Base-by-base conservation (phyloP, 2,888 invertebrate species). In the Phengaris alcon region DNA sequence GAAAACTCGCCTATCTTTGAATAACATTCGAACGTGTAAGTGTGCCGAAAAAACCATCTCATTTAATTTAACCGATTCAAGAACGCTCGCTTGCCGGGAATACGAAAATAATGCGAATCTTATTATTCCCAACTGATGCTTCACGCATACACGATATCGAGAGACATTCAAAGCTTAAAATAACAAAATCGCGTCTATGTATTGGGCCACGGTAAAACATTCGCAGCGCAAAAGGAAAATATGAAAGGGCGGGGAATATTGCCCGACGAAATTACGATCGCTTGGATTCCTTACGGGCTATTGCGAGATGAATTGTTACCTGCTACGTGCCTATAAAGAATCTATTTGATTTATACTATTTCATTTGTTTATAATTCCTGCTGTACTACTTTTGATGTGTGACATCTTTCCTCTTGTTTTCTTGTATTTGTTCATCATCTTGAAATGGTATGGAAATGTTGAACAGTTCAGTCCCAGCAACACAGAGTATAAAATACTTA, bases 211-310 rank as follows among this genome's bases (percentile, higher is more conserved):
- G 85, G 87, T 88, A 88, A 87, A 88, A 90, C 88, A 89, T 90
- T 91, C 87, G 86, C 86, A 83, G 87, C 86, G 89, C 86, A 89
- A 90, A 87, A 88, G 86, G 88, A 89, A 91, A 92, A 91, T 91
- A 92, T 93, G 91, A 90, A 90, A 92, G 90, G 88, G 87, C 88
- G 83, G 89, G 83, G 89, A 91, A 91, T 91, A 91, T 93, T 90
- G 90, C 90, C 89, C 88, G 89, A 88, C 91, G 86, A 91, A 91
- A 93, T 93, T 92, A 91, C 91, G 90, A 90, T 91, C 90, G 88
- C 88, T 91, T 91, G 87, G 91, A 91, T 90, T 91, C 90, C 86
- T 83, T 86, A 88, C 89, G 88, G 87, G 87, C 90, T 88, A 91
- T 91, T 89, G 90, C 88, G 88, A 86, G 89, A 87, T 89, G 88